Percentiles rank a stretch among this genome's conserved stretches.
Conservation (phyloP, 2,888 invertebrate species). For the Limenitis camilla region DNA sequence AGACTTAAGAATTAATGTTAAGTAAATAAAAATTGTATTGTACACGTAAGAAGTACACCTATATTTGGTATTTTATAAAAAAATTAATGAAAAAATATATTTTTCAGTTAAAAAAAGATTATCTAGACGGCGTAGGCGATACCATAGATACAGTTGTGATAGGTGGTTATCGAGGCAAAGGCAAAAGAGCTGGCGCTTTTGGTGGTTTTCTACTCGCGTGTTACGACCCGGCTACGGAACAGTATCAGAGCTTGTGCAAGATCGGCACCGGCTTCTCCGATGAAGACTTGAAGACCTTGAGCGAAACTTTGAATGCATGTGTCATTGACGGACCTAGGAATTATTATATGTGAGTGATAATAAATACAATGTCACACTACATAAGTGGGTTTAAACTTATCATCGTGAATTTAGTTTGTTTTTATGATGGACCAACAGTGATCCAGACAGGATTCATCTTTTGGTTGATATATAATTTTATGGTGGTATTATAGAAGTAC, state of each 20-base stretch:
- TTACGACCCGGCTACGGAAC: constrained; percentile 91
- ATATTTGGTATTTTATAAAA: too few relatives aligned
- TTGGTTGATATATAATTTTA: too few relatives aligned
- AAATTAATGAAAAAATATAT: too few relatives aligned
- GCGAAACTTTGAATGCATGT: constrained; percentile 82
- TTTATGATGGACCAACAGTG: too few relatives aligned
- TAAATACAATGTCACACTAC: too few relatives aligned
- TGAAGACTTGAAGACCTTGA: constrained; percentile 86
- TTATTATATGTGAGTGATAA: constrained; percentile 78
- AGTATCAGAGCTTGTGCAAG: constrained; percentile 84
- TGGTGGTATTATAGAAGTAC: too few relatives aligned
- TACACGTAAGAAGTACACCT: too few relatives aligned
- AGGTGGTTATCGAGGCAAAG: constrained; percentile 94
- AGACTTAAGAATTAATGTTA: too few relatives aligned
- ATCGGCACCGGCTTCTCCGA: constrained; percentile 97
- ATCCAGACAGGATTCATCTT: too few relatives aligned
- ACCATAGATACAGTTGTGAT: constrained; percentile 96
- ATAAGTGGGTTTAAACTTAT: too few relatives aligned
- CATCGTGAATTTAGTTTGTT: too few relatives aligned
- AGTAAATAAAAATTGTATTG: too few relatives aligned
- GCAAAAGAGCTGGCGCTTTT: constrained; percentile 92
- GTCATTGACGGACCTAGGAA: constrained; percentile 83
- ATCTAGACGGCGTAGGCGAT: constrained; percentile 96
- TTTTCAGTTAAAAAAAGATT: constrained; percentile 91
- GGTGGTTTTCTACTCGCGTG: constrained; percentile 97